Evolutionary conservation across 1,140 invertebrate genomes (phyloP), one percentile per base, ranked within the genome.

Genomic region (Gonioctena quinquepunctata): DNA sequence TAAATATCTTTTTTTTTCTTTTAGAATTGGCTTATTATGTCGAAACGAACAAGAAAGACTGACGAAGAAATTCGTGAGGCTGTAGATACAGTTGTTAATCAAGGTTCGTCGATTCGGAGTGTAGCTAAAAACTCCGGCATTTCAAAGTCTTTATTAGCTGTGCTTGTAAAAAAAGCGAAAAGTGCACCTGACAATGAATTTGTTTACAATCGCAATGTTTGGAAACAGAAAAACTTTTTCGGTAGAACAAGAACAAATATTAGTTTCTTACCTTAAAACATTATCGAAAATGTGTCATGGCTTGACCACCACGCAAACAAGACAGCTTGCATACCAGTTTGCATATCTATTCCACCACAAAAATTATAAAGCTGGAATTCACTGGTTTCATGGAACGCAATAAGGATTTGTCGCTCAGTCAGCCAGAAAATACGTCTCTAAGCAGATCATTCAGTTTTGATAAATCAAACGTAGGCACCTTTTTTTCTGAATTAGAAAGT

Each of bases 401-500:
- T 25, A 67, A 60, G 26, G 33, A 33, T 21, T 19, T 60, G 21
- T 56, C 26, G 27, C 52, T 67, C 13, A n/a, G 62, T 50, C 61
- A 65, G 33, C 68, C 68, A 13, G 61, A 70, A 70, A 64, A 21
- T 26, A 72, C 49, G 27, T 68, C 19, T 54, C 27, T 60, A 49
- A 70, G 76, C 70, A 50, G 26, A 33, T 16, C 27, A 13, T 42
- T n/a, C 22, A 54, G 54, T 48, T 72, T 65, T 50, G 86, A 86
- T 67, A 70, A 72, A 68, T 60, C 63, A 7, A 84, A 84, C 72
- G 79, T 84, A 1, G 49, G 84, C 1, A 60, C 63, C 25, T 85
- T 85, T 77, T 85, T 76, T 77, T 69, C 77, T 23, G 83, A 82
- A 69, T 77, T 82, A 66, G 68, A 76, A 66, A 77, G 66, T 52